Conservation (phyloP, 2,113 vertebrate species). For the Rhipidura dahli region DNA sequence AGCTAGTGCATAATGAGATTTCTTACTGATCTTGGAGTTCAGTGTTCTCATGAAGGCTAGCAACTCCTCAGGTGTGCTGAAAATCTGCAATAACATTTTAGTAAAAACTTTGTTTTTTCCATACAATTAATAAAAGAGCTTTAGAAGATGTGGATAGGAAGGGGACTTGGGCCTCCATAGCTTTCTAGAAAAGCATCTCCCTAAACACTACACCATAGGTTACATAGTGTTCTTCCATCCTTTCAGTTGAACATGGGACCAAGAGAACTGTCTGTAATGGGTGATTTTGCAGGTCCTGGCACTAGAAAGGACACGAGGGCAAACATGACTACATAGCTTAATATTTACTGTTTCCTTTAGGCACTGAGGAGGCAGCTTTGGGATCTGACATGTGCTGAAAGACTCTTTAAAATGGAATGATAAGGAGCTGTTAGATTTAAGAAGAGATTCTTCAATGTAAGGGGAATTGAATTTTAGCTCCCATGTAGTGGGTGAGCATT, state of each 20-base stretch:
- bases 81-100: not conserved
- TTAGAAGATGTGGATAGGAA: not conserved
- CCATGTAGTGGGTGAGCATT: not conserved
- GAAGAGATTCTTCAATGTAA: not conserved
- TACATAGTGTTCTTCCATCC: not conserved
- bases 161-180: not conserved
- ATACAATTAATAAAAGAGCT: not conserved
- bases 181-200: not conserved
- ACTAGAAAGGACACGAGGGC: not conserved
- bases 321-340: not conserved
- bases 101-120: not conserved
- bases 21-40: not conserved
- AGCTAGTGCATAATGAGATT: not conserved
- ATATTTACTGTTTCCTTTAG: not conserved
- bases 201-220: fast-evolving
- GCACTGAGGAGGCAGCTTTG: not conserved
- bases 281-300: not conserved
- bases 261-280: not conserved
- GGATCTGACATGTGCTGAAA: not conserved
- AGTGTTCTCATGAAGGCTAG: not conserved
- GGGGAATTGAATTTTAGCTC: not conserved
- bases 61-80: not conserved
- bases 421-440: not conserved
- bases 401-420: not conserved
- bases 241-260: not conserved